Conservation (phyloP, 2,888 invertebrate genomes). For the Campaea margaritaria region DNA sequence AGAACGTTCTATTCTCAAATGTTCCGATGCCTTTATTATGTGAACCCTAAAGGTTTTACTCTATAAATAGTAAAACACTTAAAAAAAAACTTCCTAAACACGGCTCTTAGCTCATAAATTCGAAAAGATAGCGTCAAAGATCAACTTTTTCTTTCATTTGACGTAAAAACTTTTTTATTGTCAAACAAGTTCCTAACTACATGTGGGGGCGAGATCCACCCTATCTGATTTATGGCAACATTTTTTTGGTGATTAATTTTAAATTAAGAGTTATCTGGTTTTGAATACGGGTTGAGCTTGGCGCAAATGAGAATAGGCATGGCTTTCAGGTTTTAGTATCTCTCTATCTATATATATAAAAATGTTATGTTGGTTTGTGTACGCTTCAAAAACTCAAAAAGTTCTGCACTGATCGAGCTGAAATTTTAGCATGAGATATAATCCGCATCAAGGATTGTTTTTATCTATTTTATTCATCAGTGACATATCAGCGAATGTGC, state of each 20-base stretch:
- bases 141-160: constrained; percentile 51
- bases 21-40: no score
- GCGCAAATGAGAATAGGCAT: constrained; percentile 10
- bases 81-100: neutral
- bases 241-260: constrained; percentile 73
- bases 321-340: no score
- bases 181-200: constrained; percentile 47
- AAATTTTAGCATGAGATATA: no score
- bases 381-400: no score
- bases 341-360: no score
- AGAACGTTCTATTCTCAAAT: no score
- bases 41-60: no score
- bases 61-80: neutral
- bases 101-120: constrained; percentile 48
- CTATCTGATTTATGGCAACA: constrained; percentile 70
- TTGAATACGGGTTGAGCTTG: constrained; percentile 24
- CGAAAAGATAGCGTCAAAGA: constrained; percentile 37
- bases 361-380: no score
- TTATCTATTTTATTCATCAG: no score
- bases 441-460: no score
- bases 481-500: no score
- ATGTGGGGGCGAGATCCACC: constrained; percentile 56
- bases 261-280: constrained; percentile 71
- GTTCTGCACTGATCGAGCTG: no score
- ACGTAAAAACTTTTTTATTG: constrained; percentile 52